A percentile compares a stretch with the other conserved stretches of the same genome.
Conservation (phyloP, 2,888 invertebrate species). For the Chymomyza caudatula region DNA sequence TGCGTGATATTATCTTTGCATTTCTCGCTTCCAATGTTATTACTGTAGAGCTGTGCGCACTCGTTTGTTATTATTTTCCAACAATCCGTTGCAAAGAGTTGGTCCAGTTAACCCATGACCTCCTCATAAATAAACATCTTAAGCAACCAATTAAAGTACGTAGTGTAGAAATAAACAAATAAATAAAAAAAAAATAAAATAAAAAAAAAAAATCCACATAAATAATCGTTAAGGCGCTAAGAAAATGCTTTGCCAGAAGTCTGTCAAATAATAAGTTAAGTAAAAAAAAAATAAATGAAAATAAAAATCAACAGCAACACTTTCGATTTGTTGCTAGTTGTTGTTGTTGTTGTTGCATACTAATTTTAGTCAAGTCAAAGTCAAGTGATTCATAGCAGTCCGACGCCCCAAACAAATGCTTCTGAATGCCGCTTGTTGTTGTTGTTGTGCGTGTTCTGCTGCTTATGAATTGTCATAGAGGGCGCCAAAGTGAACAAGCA, state of each 20-base stretch:
- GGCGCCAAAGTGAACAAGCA: background rate
- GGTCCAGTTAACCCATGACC: background rate
- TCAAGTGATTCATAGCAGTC: conserved; percentile 58
- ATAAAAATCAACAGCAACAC: conserved; percentile 35
- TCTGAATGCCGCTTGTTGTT: background rate
- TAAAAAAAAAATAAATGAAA: background rate
- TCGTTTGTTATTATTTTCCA: background rate
- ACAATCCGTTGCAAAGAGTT: background rate
- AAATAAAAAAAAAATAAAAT: background rate
- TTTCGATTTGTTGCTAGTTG: conserved; percentile 51
- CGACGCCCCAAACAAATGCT: conserved; percentile 12
- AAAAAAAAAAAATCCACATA: background rate
- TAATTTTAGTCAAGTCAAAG: conserved; percentile 70
- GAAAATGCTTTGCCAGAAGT: background rate
- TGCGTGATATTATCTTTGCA: too few relatives aligned
- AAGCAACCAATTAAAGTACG: background rate
- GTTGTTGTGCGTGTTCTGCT: background rate
- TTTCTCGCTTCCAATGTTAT: background rate
- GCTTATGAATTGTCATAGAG: background rate
- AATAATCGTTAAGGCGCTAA: background rate
- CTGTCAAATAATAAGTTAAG: conserved; percentile 2
- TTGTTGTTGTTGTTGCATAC: conserved; percentile 36
- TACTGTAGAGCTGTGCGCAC: too few relatives aligned
- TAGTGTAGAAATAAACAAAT: background rate
- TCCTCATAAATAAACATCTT: background rate